These are phyloP conservation scores for Chascanopsetta lugubris DNA, from an alignment of 2,113 vertebrate species.

Conservation along the genomic window DNA sequence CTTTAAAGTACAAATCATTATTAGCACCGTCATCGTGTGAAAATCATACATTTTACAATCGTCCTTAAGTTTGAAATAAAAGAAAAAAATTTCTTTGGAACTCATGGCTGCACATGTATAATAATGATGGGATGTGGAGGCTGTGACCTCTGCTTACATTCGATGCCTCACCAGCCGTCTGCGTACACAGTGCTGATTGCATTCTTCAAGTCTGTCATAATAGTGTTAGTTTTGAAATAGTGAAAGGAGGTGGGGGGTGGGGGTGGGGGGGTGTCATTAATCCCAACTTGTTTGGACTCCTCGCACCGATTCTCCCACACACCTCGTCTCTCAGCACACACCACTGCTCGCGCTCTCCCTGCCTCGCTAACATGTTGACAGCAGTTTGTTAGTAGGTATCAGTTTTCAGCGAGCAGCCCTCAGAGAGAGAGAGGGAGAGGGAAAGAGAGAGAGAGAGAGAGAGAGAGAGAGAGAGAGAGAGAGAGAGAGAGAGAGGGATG, in stretches of 20 bases:
- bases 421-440: conserved; percentile 79
- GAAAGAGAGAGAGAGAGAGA: conserved; percentile 79
- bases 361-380: conserved; percentile 80
- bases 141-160: conserved; percentile 34
- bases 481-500: conserved; percentile 80
- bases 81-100: conserved; percentile 9
- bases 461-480: conserved; percentile 79
- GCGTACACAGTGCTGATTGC: conserved; percentile 70
- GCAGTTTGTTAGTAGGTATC: conserved; percentile 80
- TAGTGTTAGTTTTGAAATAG: conserved; percentile 56
- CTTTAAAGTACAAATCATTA: conserved; percentile 29
- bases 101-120: conserved; percentile 18
- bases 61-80: too few species aligned
- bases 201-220: conserved; percentile 59
- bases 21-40: conserved; percentile 25
- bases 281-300: conserved; percentile 75
- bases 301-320: conserved; percentile 59
- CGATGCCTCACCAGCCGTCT: conserved; percentile 38
- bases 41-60: conserved; percentile 8
- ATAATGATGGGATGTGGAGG: conserved; percentile 25
- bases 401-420: conserved; percentile 77
- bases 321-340: conserved; percentile 59
- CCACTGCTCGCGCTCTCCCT: conserved; percentile 63
- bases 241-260: conserved; percentile 33
- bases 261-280: conserved; percentile 59